Conservation (phyloP, 1,140 invertebrate species). For the Pogonomyrmex californicus region DNA sequence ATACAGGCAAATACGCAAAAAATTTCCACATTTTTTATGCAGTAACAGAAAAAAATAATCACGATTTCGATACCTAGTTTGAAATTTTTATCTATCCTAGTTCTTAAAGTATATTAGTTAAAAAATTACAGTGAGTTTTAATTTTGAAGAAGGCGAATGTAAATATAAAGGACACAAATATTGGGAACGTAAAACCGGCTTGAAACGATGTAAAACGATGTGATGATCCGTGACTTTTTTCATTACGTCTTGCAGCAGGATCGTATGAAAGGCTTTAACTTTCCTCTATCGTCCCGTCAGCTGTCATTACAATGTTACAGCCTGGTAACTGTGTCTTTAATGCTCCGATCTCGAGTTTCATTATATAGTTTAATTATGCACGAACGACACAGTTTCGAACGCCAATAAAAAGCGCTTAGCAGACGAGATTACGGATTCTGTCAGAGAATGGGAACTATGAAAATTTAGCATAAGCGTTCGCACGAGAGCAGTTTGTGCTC, state of each 20-base stretch:
- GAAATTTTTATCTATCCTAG: not conserved
- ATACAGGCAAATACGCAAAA: not conserved
- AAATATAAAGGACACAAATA: not conserved
- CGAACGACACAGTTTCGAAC: slow-evolving; percentile 9
- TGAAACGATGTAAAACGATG: slow-evolving; percentile 8
- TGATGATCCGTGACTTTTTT: not conserved
- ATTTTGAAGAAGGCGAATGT: not conserved
- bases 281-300: not conserved
- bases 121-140: not conserved
- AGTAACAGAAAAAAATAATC: not conserved
- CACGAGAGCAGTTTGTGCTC: slow-evolving; percentile 20
- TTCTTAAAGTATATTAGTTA: not conserved
- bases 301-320: slow-evolving; percentile 36
- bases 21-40: not conserved
- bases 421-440: slow-evolving; percentile 14
- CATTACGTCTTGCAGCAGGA: not conserved
- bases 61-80: not conserved
- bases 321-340: slow-evolving; percentile 23
- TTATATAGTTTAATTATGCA: slow-evolving; percentile 51
- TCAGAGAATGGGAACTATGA: slow-evolving; percentile 29
- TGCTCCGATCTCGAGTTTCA: slow-evolving; percentile 43
- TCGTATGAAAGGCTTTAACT: not conserved
- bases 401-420: slow-evolving; percentile 30
- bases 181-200: not conserved
- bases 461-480: slow-evolving; percentile 39